Evolutionary conservation across 2,797 vertebrate genomes (phyloP).

Genomic region (Cirrhinus molitorella): DNA sequence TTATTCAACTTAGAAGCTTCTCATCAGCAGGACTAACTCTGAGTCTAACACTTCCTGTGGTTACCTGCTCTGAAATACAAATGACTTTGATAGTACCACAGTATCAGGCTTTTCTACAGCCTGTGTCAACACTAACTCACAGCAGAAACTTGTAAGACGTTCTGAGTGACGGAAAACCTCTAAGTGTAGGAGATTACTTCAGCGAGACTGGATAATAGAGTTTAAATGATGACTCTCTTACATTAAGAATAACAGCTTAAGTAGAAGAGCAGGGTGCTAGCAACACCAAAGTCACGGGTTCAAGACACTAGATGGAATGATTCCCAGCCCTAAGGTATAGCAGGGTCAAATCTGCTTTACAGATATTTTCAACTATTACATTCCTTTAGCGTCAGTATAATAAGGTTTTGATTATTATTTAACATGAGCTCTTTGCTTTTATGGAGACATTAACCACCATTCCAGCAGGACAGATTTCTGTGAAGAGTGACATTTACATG

Average conservation of each 20-base stretch:
- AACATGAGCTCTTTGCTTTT: constrained; percentile 6
- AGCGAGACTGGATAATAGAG: background rate
- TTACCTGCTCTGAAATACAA: constrained; percentile 30
- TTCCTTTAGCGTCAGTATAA: background rate
- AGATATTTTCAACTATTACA: background rate
- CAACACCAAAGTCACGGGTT: background rate
- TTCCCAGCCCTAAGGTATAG: background rate
- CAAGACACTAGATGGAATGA: background rate
- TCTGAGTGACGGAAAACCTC: background rate
- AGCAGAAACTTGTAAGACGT: background rate
- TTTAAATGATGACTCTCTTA: background rate
- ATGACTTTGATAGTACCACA: background rate
- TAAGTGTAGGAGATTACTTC: background rate
- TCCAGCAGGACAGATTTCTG: constrained; percentile 5
- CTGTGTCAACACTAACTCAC: constrained; percentile 22
- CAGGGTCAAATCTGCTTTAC: background rate
- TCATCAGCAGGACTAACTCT: constrained; percentile 25
- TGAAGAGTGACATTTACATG: constrained; percentile 5
- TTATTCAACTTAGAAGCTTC: background rate
- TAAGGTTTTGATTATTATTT: constrained; percentile 2
- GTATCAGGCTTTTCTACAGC: constrained; percentile 11
- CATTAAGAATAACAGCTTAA: background rate
- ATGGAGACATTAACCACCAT: background rate
- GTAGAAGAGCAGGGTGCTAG: background rate
- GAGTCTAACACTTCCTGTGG: constrained; percentile 1